These are phyloP conservation scores for human (Homo sapiens) DNA, from an alignment of 2,113 vertebrate species.

Conservation along the genomic window GRCh38 chr14:37548001-37548500, in stretches of 20 bases:
- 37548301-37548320: constrained; percentile 18
- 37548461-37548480: background rate
- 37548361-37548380: background rate
- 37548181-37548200: constrained; percentile 29
- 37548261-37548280: background rate
- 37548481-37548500: background rate
- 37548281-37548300: background rate
- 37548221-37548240: background rate
- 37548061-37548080: constrained; percentile 8
- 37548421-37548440: constrained; percentile 18
- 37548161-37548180: background rate
- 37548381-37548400: background rate
- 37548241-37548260: background rate
- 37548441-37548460: constrained; percentile 3
- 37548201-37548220: background rate
- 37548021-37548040: background rate
- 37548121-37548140: background rate
- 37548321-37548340: background rate
- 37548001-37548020: constrained; percentile 33
- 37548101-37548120: constrained; percentile 5
- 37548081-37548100: background rate
- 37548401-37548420: constrained; percentile 35
- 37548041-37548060: background rate
- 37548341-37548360: background rate
- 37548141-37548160: background rate